Percentiles rank a stretch among this genome's conserved stretches.
Evolutionary conservation across 2,113 vertebrate species (phyloP).

Genomic region (Nyctereutes procyonoides): DNA sequence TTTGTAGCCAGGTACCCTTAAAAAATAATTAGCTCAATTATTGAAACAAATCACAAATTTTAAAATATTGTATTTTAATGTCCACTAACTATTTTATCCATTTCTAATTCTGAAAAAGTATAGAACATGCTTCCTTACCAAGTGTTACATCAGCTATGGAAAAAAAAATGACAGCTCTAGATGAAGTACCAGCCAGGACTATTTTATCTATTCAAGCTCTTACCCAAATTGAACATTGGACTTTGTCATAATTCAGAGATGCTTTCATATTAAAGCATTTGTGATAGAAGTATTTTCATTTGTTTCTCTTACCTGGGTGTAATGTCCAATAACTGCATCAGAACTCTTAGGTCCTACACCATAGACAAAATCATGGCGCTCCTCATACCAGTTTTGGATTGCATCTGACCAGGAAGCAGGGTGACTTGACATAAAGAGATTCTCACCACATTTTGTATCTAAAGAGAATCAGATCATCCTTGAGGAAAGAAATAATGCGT

Average conservation of each 20-base stretch:
- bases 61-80: neutral
- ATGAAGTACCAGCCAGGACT: neutral
- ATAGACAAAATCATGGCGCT: fast-evolving
- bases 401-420: fast-evolving
- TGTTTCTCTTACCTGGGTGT: conserved; percentile 45
- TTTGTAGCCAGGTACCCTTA: neutral
- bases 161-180: neutral
- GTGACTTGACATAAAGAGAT: neutral
- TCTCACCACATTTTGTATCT: conserved; percentile 63
- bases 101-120: neutral
- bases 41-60: neutral
- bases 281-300: neutral
- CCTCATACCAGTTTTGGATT: neutral
- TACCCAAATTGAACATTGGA: neutral
- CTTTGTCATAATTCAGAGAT: neutral
- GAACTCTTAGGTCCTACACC: neutral
- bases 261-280: neutral
- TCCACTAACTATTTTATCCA: neutral
- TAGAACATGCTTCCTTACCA: neutral
- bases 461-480: neutral
- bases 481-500: neutral
- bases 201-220: neutral
- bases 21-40: neutral
- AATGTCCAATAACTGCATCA: neutral
- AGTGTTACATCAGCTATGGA: neutral